Base-by-base conservation (phyloP, 2,888 invertebrate species). In the Chydorus sphaericus region DNA sequence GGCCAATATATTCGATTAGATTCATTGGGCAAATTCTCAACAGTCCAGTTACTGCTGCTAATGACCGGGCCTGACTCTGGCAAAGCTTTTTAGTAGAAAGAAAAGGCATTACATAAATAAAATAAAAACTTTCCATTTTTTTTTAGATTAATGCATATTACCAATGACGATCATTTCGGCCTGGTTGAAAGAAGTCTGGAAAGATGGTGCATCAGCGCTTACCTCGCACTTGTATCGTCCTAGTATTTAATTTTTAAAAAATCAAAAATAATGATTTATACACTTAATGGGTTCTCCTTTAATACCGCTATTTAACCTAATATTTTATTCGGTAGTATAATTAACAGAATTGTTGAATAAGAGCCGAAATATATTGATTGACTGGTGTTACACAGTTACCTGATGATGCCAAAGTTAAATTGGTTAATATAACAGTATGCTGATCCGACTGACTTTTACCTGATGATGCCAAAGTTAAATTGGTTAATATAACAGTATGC, bases 221-320 rank as follows among this genome's bases (percentile, higher is more conserved):
- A 61, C 61, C 48, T 61, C 61, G 37, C 61, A 61, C 33, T 60
- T 60, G 59, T 59, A 61, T 20, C 61, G 55, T 3, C 61, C 61
- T 6, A 58, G 33, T 2, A 57, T 60, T 38, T 54, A n/a, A n/a
- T n/a, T n/a, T n/a, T n/a, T n/a, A n/a, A n/a, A n/a, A n/a, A n/a
- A n/a, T n/a, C n/a, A n/a, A n/a, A n/a, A n/a, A n/a, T n/a, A n/a
- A n/a, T n/a, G n/a, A n/a, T n/a, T n/a, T n/a, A n/a, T n/a, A n/a
- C n/a, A n/a, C n/a, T n/a, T n/a, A n/a, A n/a, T n/a, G n/a, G n/a
- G n/a, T n/a, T n/a, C n/a, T n/a, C n/a, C n/a, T n/a, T n/a, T n/a
- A n/a, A n/a, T n/a, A n/a, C n/a, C n/a, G n/a, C n/a, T n/a, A n/a
- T n/a, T n/a, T n/a, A n/a, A n/a, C n/a, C n/a, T n/a, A n/a, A n/a